Evolutionary conservation across 1,140 invertebrate genomes (phyloP).

Genomic region (Bombyx mandarina): DNA sequence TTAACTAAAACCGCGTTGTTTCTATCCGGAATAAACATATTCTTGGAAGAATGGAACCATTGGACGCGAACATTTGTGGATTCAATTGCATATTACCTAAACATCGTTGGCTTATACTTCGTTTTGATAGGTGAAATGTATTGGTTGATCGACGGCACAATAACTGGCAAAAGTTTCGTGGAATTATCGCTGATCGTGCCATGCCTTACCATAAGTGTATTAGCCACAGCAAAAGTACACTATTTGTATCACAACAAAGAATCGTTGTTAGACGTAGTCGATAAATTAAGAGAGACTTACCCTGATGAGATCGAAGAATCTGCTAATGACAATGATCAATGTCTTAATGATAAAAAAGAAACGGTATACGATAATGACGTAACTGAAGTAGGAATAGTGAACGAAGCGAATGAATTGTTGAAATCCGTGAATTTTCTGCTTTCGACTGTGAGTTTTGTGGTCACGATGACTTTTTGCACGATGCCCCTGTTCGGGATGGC

Average conservation of each 20-base stretch:
- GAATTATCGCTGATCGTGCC: constrained; percentile 27
- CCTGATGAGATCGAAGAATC: constrained; percentile 3
- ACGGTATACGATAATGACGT: constrained; percentile 3
- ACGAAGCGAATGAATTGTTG: too few species aligned
- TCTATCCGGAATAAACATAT: constrained; percentile 16
- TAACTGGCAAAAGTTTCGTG: constrained; percentile 19
- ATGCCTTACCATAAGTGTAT: constrained; percentile 23
- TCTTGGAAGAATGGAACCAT: constrained; percentile 1
- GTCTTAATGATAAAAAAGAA: constrained; percentile 1
- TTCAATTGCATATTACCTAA: constrained; percentile 20
- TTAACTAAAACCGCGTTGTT: constrained; percentile 13
- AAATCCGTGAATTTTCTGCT: too few species aligned
- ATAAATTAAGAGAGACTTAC: constrained; percentile 24
- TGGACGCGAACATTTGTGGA: constrained; percentile 6
- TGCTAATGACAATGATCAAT: background rate
- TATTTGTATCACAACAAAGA: constrained; percentile 19
- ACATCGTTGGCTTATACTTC: constrained; percentile 22
- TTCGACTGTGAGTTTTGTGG: background rate
- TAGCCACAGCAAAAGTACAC: constrained; percentile 22
- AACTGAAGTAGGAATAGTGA: background rate
- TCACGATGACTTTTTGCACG: constrained; percentile 14
- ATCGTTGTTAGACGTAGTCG: constrained; percentile 14
- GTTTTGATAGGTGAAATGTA: constrained; percentile 25
- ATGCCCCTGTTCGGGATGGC: constrained; percentile 21
- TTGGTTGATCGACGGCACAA: constrained; percentile 24